Evolutionary conservation across 1,140 invertebrate genomes (phyloP), one percentile per base, ranked within the genome.

Genomic region (Bilobella aurantiaca): DNA sequence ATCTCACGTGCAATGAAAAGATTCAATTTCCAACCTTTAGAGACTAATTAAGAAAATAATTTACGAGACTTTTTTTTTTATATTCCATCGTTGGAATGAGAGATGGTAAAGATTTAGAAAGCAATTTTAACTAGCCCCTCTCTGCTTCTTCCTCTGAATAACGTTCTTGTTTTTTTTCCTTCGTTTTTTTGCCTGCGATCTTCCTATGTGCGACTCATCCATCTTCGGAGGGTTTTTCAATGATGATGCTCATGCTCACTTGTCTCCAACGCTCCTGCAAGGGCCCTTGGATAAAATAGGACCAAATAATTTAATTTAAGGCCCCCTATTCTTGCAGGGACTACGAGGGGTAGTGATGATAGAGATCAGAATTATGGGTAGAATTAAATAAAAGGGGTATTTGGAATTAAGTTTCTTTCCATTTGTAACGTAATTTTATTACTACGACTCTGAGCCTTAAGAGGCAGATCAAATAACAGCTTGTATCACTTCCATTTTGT

Each of bases 31-130:
- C 12, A 53, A 53, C 23, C 49, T 53, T 53, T 53, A 53, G 21
- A 53, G 49, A 23, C 49, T 53, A 53, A 53, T 53, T 53, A 53
- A 53, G 49, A 53, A 53, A 53, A 53, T 53, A 53, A 53, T 53
- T 53, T 53, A 53, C 49, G 49, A 53, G 49, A 23, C 14, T 42
- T 8, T 12, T 8, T 12, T 8, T 42, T 18, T 42, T 42, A 42
- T n/a, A 18, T 42, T 42, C 8, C 18, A 12, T 42, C 34, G 8
- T 42, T 42, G 34, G 8, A 23, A 53, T 53, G 12, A n/a, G 49
- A 53, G 49, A 16, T 12, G 34, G 49, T 18, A n/a, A 53, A 23
- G 21, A 14, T 53, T 53, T 53, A 23, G 18, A 53, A 53, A 53
- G 23, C 25, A 53, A 53, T 53, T 53, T 53, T 53, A 42, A 42